These are phyloP conservation scores for Atta texana DNA, from an alignment of 1,140 invertebrate genomes.

Conservation along the genomic window DNA sequence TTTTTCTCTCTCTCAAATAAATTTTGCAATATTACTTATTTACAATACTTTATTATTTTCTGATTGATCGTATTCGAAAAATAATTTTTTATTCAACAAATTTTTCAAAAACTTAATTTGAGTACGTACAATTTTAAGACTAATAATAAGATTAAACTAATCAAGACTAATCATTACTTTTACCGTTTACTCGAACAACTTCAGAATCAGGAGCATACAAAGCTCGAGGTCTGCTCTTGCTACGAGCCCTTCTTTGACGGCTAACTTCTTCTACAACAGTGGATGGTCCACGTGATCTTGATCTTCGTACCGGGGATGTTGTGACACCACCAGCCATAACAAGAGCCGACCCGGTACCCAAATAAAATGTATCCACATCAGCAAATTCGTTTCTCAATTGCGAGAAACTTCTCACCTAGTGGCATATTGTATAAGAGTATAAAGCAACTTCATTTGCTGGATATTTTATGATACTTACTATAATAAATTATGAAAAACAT, in stretches of 20 bases:
- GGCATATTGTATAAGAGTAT: background rate
- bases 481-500: background rate
- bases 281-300: conserved; percentile 89
- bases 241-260: conserved; percentile 89
- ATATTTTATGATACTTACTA: background rate
- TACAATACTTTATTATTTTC: background rate
- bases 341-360: conserved; percentile 89
- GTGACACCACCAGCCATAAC: conserved; percentile 85
- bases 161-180: conserved; percentile 37
- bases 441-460: background rate
- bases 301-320: conserved; percentile 89
- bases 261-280: conserved; percentile 87
- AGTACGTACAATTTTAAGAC: background rate
- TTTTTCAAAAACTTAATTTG: background rate
- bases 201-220: conserved; percentile 93
- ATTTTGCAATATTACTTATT: background rate
- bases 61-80: background rate
- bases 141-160: conserved; percentile 13
- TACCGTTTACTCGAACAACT: conserved; percentile 91
- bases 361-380: conserved; percentile 95
- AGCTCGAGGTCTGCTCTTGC: conserved; percentile 92
- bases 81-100: background rate
- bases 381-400: conserved; percentile 96
- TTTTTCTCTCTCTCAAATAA: background rate
- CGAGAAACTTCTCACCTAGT: conserved; percentile 95